These are phyloP conservation scores for Drosophila subobscura DNA, from an alignment of 1,140 invertebrate genomes.

Conservation along the genomic window DNA sequence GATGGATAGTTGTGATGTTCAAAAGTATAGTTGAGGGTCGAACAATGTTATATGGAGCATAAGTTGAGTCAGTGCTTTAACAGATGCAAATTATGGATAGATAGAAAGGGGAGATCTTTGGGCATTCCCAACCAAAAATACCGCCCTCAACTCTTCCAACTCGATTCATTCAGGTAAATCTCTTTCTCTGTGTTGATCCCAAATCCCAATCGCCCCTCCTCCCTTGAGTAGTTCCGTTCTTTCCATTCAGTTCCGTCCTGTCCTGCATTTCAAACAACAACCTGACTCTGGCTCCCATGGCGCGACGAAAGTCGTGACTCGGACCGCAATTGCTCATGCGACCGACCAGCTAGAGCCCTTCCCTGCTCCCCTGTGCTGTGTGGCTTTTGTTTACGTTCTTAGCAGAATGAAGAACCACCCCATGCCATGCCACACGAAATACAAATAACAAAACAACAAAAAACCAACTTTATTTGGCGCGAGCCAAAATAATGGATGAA, in stretches of 20 bases:
- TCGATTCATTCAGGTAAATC: background rate
- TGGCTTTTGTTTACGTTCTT: conserved; percentile 43
- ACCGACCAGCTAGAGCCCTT: conserved; percentile 2
- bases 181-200: background rate
- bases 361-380: background rate
- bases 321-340: conserved; percentile 35
- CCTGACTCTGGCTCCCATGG: background rate
- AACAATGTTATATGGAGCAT: no score
- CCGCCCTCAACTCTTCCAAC: background rate
- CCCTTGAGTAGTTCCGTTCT: background rate
- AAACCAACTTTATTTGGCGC: conserved; percentile 4
- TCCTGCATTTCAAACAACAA: no score
- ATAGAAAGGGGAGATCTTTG: conserved; percentile 10
- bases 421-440: conserved; percentile 20
- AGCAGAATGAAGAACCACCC: conserved; percentile 6
- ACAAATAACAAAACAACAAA: conserved; percentile 8
- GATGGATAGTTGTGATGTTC: no score
- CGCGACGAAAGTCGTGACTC: conserved; percentile 39
- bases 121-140: background rate
- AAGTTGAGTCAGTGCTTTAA: no score
- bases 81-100: no score
- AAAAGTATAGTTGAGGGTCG: no score
- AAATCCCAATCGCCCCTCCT: background rate
- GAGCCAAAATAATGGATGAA: no score
- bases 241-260: no score